Percentiles rank a stretch among this genome's conserved stretches.
phyloP scores from a whole-genome alignment of 2,888 invertebrate genomes.

The Hedychridium roseum region DNA sequence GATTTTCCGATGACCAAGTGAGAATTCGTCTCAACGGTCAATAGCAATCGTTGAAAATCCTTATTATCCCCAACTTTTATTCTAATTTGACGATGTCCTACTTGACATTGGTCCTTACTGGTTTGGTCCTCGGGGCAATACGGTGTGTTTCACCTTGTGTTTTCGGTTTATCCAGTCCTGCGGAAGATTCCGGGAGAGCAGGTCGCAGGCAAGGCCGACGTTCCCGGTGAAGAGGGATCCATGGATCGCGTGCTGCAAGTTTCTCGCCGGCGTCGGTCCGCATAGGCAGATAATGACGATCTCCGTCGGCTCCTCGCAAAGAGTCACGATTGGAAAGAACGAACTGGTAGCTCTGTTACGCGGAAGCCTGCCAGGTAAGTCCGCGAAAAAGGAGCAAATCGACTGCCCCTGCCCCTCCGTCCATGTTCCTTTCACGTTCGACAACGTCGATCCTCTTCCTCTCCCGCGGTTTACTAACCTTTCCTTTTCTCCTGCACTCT shows the following conservation, averaged over 20 bases:
- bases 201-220: conserved; percentile 45
- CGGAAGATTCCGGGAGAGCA: conserved; percentile 29
- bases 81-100: too few relatives aligned
- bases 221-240: conserved; percentile 39
- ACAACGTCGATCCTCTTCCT: too few relatives aligned
- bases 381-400: conserved; percentile 22
- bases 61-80: too few relatives aligned
- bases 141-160: too few relatives aligned
- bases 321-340: conserved; percentile 49
- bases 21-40: too few relatives aligned
- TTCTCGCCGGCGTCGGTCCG: conserved; percentile 44
- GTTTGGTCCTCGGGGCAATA: too few relatives aligned
- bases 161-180: too few relatives aligned
- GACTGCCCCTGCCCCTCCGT: conserved; percentile 45
- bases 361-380: conserved; percentile 42
- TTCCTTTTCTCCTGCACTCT: not conserved
- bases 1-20: too few relatives aligned
- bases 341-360: conserved; percentile 42
- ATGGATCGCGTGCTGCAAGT: conserved; percentile 54
- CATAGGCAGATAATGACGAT: conserved; percentile 54
- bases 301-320: conserved; percentile 55
- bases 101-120: too few relatives aligned
- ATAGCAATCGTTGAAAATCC: too few relatives aligned
- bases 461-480: not conserved
- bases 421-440: not conserved